Evolutionary conservation across 23 tunicate species (phyloP).

Genomic region (Diplosoma virens): DNA sequence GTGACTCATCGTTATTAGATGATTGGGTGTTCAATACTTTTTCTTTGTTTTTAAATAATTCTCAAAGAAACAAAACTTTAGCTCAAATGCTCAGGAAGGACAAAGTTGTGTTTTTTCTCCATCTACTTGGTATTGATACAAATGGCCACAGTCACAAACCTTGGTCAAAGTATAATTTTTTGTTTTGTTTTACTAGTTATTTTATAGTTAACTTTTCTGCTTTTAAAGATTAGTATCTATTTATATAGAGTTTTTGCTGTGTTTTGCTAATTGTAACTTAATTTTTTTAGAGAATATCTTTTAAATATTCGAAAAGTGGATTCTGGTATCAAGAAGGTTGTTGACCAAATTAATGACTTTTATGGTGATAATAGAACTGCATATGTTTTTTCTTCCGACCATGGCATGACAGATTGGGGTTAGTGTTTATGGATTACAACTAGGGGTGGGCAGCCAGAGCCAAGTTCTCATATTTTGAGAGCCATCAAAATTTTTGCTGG

Average conservation of each 20-base stretch:
- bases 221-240: not conserved
- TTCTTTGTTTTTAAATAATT: slow-evolving; percentile 37
- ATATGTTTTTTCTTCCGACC: slow-evolving; percentile 90
- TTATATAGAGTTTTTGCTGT: no score
- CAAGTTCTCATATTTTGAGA: no score
- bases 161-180: slow-evolving; percentile 59
- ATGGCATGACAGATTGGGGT: slow-evolving; percentile 99
- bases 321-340: slow-evolving; percentile 55
- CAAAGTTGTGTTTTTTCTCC: slow-evolving; percentile 89
- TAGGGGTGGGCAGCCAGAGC: no score
- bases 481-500: no score
- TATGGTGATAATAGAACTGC: slow-evolving; percentile 79
- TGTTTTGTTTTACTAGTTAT: not conserved
- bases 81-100: slow-evolving; percentile 29
- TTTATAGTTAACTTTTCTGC: not conserved
- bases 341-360: slow-evolving; percentile 50
- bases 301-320: slow-evolving; percentile 74
- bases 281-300: slow-evolving; percentile 63
- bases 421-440: no score
- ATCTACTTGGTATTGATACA: slow-evolving; percentile 93
- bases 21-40: slow-evolving; percentile 83
- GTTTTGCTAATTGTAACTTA: not conserved
- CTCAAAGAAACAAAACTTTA: slow-evolving; percentile 44
- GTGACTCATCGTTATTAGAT: slow-evolving; percentile 71
- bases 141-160: slow-evolving; percentile 96